A percentile compares a stretch with the other conserved stretches of the same genome.
Conservation (phyloP, 2,888 invertebrate genomes). For the Dicyrtomina minuta region DNA sequence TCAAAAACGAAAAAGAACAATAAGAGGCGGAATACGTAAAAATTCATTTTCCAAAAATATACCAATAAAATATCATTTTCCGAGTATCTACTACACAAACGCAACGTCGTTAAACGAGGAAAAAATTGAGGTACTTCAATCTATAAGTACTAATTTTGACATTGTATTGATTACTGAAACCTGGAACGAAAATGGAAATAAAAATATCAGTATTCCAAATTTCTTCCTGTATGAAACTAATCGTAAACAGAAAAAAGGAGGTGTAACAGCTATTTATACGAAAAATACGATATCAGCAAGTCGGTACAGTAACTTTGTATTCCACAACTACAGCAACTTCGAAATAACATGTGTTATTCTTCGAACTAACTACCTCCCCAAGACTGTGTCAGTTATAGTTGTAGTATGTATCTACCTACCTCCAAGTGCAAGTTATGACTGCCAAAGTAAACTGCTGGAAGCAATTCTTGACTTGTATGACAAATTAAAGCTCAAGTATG, state of each 20-base stretch:
- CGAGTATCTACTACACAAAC: not conserved
- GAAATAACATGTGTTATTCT: not conserved
- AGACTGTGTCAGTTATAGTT: not conserved
- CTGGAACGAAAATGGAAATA: not conserved
- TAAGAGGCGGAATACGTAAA: no score
- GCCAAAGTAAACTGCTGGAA: not conserved
- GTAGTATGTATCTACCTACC: not conserved
- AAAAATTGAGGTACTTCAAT: not conserved
- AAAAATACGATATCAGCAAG: not conserved
- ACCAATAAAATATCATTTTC: not conserved
- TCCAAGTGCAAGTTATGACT: not conserved
- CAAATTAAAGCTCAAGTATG: not conserved
- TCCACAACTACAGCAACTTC: not conserved
- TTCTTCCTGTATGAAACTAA: not conserved
- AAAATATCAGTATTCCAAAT: not conserved
- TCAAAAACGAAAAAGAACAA: no score
- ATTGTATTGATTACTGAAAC: not conserved
- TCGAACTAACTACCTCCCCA: not conserved
- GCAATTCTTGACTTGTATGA: not conserved
- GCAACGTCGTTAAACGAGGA: not conserved
- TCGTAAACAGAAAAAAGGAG: not conserved
- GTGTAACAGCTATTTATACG: not conserved
- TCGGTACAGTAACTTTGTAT: not conserved
- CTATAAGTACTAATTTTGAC: not conserved
- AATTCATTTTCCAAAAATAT: no score